Conservation (phyloP, 2,113 vertebrate species). For the Poeciliopsis prolifica region DNA sequence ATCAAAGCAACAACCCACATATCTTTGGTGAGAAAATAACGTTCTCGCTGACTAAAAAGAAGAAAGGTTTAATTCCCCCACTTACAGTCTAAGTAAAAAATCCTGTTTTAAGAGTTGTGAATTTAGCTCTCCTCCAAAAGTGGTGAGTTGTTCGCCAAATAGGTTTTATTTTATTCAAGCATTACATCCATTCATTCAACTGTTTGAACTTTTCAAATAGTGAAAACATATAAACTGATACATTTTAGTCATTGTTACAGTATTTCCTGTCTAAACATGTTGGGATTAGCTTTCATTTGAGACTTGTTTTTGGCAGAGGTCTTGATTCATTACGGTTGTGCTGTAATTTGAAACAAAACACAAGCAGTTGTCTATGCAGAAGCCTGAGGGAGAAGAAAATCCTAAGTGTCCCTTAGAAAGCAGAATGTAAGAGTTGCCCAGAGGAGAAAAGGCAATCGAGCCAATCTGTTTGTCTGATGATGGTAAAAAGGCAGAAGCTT, state of each 20-base stretch:
- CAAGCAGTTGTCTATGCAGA: constrained; percentile 33
- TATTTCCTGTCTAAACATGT: not conserved
- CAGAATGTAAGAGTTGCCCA: constrained; percentile 87
- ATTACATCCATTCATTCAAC: not conserved
- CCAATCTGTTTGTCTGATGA: constrained; percentile 99
- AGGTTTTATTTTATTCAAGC: not conserved
- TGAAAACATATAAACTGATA: not conserved
- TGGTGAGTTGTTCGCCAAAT: not conserved
- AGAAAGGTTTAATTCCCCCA: too few relatives aligned
- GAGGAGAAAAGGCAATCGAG: constrained; percentile 91
- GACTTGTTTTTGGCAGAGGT: constrained; percentile 26
- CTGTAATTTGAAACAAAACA: constrained; percentile 47
- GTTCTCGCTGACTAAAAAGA: too few relatives aligned
- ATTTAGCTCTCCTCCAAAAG: not conserved
- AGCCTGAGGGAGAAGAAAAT: constrained; percentile 31
- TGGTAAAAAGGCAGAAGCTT: constrained; percentile 88
- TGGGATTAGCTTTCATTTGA: constrained; percentile 24
- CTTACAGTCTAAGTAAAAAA: not conserved
- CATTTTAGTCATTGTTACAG: constrained; percentile 4
- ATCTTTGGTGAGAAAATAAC: too few relatives aligned
- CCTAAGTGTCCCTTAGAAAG: constrained; percentile 63
- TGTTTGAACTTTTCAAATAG: not conserved
- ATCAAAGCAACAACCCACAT: too few relatives aligned
- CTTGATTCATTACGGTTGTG: constrained; percentile 46
- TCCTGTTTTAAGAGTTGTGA: not conserved